Conservation (phyloP, 2,888 invertebrate species). For the Hetaerina titia region DNA sequence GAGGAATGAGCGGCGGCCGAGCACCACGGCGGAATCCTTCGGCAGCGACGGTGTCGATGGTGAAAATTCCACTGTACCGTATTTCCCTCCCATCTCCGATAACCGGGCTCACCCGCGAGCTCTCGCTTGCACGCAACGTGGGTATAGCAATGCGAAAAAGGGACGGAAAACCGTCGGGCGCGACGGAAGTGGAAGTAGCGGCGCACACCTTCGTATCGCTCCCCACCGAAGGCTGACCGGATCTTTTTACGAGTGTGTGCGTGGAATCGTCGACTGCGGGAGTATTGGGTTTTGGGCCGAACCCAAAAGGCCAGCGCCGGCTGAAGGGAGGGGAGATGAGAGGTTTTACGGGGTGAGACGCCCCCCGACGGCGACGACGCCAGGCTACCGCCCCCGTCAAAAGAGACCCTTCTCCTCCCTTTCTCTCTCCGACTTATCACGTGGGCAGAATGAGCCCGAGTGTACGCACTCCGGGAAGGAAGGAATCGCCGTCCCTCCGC, state of each 20-base stretch:
- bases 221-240: not conserved
- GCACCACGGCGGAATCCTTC: not conserved
- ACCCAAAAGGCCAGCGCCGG: not conserved
- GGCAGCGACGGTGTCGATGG: too few relatives aligned
- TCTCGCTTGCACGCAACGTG: too few relatives aligned
- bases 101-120: too few relatives aligned
- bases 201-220: not conserved
- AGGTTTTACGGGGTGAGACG: not conserved
- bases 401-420: not conserved
- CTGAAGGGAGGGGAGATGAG: not conserved
- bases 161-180: not conserved
- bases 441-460: conserved; percentile 36
- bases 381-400: not conserved
- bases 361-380: too few relatives aligned
- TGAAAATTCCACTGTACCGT: too few relatives aligned
- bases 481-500: not conserved
- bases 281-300: not conserved
- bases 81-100: too few relatives aligned
- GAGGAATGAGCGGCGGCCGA: not conserved
- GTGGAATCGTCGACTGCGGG: not conserved
- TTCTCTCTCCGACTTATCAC: conserved; percentile 28
- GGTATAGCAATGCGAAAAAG: too few relatives aligned
- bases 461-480: not conserved
- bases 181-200: not conserved
- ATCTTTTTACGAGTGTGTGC: not conserved